phyloP scores from a whole-genome alignment of 2,797 vertebrate genomes.

The Rhabdophis nuchalis region DNA sequence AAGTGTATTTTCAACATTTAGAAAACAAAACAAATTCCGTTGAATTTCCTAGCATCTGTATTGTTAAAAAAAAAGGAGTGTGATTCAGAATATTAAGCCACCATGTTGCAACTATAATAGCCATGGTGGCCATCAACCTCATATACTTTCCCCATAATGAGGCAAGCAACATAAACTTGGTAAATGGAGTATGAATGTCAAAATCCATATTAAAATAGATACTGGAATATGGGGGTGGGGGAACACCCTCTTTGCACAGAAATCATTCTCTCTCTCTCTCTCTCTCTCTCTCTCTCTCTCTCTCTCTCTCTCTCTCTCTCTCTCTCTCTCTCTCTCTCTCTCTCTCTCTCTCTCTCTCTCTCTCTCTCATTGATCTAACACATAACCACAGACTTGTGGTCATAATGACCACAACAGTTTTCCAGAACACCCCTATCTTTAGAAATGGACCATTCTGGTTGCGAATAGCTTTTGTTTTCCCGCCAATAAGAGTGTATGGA shows the following conservation, averaged over 20 bases:
- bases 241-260: not conserved
- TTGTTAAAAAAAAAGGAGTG: not conserved
- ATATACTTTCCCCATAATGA: not conserved
- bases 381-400: too few relatives aligned
- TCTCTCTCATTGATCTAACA: too few relatives aligned
- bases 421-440: too few relatives aligned
- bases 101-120: not conserved
- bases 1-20: not conserved
- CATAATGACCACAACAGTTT: too few relatives aligned
- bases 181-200: not conserved
- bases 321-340: too few relatives aligned
- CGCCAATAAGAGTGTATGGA: too few relatives aligned
- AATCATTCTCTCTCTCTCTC: not conserved
- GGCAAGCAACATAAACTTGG: not conserved
- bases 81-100: not conserved
- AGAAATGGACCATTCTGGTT: too few relatives aligned
- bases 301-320: too few relatives aligned
- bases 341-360: too few relatives aligned
- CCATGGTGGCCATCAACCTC: not conserved
- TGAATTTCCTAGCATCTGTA: not conserved
- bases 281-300: too few relatives aligned
- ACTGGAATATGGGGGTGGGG: not conserved
- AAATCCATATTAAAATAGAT: not conserved
- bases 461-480: too few relatives aligned
- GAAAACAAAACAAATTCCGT: not conserved